Percentiles rank a stretch among this genome's conserved stretches.
These are phyloP conservation scores for Pogonomyrmex californicus DNA, from an alignment of 1,140 invertebrate genomes.

Conservation along the genomic window DNA sequence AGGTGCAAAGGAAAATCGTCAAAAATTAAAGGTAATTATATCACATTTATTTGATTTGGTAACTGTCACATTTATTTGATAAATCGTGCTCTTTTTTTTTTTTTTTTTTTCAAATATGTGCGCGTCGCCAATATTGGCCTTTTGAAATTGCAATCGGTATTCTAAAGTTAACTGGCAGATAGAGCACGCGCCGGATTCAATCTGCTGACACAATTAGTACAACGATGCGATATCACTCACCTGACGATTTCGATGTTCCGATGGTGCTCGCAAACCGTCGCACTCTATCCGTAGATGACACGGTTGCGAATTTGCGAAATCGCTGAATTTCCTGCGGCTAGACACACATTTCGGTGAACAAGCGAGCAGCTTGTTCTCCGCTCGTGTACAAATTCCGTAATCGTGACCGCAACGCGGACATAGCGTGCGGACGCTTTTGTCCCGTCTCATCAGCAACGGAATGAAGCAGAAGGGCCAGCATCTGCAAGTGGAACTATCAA, in stretches of 20 bases:
- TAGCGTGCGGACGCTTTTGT: conserved; percentile 59
- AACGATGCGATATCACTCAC: conserved; percentile 6
- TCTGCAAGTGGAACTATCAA: conserved; percentile 38
- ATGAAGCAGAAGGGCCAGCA: conserved; percentile 70
- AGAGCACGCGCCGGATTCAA: neutral
- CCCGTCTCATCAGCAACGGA: conserved; percentile 66
- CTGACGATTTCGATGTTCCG: neutral
- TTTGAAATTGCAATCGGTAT: neutral
- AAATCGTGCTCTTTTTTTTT: neutral
- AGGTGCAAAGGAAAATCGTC: too few relatives aligned
- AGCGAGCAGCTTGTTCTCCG: conserved; percentile 4
- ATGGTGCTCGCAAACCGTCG: neutral
- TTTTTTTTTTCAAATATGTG: neutral
- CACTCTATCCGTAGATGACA: neutral
- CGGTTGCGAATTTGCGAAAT: conserved; percentile 9
- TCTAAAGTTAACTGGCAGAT: neutral
- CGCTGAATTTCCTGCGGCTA: conserved; percentile 4
- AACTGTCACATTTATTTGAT: neutral
- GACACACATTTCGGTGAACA: neutral
- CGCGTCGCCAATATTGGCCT: neutral
- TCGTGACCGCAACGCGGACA: conserved; percentile 66
- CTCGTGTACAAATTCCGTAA: conserved; percentile 30
- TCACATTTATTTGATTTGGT: too few relatives aligned
- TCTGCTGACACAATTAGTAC: neutral
- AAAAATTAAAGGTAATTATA: too few relatives aligned